These are phyloP conservation scores for Sphenodon punctatus DNA, from an alignment of 2,797 vertebrate species.

Conservation along the genomic window DNA sequence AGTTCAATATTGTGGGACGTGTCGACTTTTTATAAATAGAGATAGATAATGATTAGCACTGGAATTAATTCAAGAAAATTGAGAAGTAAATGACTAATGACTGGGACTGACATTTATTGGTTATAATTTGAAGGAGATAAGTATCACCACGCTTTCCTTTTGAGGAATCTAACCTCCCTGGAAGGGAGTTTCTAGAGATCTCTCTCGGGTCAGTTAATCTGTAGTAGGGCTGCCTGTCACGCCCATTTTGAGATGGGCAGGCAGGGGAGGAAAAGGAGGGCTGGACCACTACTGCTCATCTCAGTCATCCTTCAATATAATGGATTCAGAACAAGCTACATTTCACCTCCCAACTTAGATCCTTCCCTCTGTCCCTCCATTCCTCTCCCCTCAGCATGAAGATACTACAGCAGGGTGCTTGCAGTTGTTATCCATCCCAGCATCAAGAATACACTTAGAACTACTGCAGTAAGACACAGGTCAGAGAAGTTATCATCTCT, in stretches of 20 bases:
- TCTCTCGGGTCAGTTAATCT: neutral
- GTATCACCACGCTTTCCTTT: conserved; percentile 38
- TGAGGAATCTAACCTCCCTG: neutral
- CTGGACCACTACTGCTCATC: neutral
- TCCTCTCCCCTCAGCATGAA: neutral
- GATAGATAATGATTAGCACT: conserved; percentile 65
- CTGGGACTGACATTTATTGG: conserved; percentile 55
- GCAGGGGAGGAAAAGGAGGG: neutral
- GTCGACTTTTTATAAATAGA: conserved; percentile 68
- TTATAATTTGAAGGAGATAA: conserved; percentile 47
- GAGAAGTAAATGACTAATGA: conserved; percentile 65
- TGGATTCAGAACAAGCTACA: neutral
- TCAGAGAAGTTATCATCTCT: too few relatives aligned
- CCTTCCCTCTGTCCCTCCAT: too few relatives aligned
- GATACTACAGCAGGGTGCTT: neutral
- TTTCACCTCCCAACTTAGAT: neutral
- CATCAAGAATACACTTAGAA: neutral
- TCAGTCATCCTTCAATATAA: neutral
- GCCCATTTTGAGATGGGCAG: neutral
- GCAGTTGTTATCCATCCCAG: neutral
- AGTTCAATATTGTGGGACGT: conserved; percentile 58
- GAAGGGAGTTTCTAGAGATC: neutral
- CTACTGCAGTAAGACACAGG: too few relatives aligned
- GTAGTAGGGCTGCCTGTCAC: neutral
- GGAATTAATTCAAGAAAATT: conserved; percentile 73